phyloP scores from a whole-genome alignment of 1,140 invertebrate species.

The Drosophila lowei region DNA sequence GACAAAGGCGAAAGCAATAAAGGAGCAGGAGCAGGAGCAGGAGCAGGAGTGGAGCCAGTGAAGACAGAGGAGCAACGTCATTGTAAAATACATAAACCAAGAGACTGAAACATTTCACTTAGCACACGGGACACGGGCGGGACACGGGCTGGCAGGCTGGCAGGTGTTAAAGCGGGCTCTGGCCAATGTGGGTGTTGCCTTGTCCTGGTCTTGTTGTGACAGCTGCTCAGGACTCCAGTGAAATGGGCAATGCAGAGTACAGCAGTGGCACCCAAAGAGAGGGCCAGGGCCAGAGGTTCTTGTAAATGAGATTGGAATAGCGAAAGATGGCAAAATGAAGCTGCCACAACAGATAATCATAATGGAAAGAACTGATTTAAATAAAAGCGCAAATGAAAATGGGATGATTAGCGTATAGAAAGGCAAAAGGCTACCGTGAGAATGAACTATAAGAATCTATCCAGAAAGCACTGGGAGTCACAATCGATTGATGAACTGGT shows the following conservation, averaged over 20 bases:
- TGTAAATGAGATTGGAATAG: constrained; percentile 45
- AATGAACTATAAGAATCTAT: neutral
- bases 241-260: constrained; percentile 62
- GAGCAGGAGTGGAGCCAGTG: constrained; percentile 12
- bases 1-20: constrained; percentile 32
- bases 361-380: constrained; percentile 38
- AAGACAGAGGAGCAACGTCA: constrained; percentile 63
- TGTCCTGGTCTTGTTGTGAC: constrained; percentile 35
- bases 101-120: constrained; percentile 78
- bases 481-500: too few relatives aligned
- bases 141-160: neutral
- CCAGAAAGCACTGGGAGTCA: too few relatives aligned
- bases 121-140: constrained; percentile 28
- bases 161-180: constrained; percentile 58
- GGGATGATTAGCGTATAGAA: neutral
- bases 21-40: constrained; percentile 40
- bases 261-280: neutral
- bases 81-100: constrained; percentile 80
- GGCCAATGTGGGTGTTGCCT: constrained; percentile 15
- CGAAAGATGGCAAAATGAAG: constrained; percentile 30
- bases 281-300: constrained; percentile 23
- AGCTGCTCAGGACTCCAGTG: constrained; percentile 49
- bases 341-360: constrained; percentile 42
- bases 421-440: neutral
- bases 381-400: constrained; percentile 13